Conservation (phyloP, 2,888 invertebrate genomes). For the Eupithecia pulchellata region DNA sequence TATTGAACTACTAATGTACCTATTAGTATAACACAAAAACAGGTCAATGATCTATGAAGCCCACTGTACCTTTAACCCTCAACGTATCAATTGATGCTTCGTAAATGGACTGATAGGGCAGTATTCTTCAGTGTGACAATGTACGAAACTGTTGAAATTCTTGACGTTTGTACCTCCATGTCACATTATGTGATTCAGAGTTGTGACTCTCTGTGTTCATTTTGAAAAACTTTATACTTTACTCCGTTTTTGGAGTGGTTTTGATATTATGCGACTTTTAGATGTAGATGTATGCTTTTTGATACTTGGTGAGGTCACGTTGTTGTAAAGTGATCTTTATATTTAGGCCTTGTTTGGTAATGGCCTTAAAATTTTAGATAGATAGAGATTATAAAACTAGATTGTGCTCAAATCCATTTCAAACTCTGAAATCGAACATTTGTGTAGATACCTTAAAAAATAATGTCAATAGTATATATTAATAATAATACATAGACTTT, state of each 20-base stretch:
- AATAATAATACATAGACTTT: background rate
- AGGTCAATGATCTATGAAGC: no score
- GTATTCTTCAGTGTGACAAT: background rate
- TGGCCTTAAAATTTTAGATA: background rate
- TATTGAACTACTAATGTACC: no score
- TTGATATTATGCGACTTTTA: constrained; percentile 35
- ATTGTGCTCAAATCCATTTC: constrained; percentile 12
- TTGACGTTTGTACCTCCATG: background rate
- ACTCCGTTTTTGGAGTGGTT: constrained; percentile 41
- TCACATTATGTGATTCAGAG: constrained; percentile 39
- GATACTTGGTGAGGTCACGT: constrained; percentile 1
- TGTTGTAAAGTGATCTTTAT: background rate
- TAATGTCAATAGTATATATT: background rate
- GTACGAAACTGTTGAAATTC: background rate
- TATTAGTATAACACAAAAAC: no score
- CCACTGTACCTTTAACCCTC: background rate
- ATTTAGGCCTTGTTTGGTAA: background rate
- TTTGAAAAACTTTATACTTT: constrained; percentile 33
- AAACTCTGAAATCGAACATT: background rate
- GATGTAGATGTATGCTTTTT: constrained; percentile 15
- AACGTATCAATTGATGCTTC: background rate
- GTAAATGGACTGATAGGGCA: background rate
- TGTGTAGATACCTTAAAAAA: background rate
- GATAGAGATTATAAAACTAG: background rate
- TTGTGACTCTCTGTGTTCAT: constrained; percentile 48